A percentile compares a stretch with the other conserved stretches of the same genome.
Evolutionary conservation across 2,888 invertebrate species (phyloP).

Genomic region (Embidobia sp.): DNA sequence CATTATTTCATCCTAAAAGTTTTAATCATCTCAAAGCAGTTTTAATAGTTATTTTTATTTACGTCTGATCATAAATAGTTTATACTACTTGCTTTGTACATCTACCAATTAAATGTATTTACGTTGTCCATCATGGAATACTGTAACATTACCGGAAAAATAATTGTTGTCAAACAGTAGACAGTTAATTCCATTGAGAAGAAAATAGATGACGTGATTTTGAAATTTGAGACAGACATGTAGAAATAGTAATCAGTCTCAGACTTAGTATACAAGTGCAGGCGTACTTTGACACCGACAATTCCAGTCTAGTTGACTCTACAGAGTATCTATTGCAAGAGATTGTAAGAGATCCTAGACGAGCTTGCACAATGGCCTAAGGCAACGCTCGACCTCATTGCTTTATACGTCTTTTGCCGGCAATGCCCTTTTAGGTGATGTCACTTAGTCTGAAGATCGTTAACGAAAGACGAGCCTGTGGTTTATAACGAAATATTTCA

Average conservation of each 20-base stretch:
- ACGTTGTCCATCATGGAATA: too few species aligned
- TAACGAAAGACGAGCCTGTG: slow-evolving; percentile 56
- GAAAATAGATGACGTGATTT: slow-evolving; percentile 22
- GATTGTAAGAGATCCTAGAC: slow-evolving; percentile 59
- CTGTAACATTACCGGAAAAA: too few species aligned
- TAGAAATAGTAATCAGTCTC: slow-evolving; percentile 42
- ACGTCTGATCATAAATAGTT: too few species aligned
- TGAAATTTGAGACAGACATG: slow-evolving; percentile 23
- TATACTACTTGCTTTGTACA: too few species aligned
- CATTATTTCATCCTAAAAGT: too few species aligned
- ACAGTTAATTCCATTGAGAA: slow-evolving; percentile 13
- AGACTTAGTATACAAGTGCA: slow-evolving; percentile 31
- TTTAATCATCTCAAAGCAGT: too few species aligned
- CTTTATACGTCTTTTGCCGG: slow-evolving; percentile 63
- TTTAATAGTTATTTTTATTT: too few species aligned
- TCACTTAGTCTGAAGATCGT: slow-evolving; percentile 63
- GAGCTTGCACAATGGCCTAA: slow-evolving; percentile 57
- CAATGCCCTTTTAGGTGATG: slow-evolving; percentile 57
- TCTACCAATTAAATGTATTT: too few species aligned
- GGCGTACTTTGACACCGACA: slow-evolving; percentile 54
- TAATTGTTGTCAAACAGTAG: too few species aligned
- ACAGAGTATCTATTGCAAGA: slow-evolving; percentile 64
- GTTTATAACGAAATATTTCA: slow-evolving; percentile 53
- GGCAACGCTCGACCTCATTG: slow-evolving; percentile 66
- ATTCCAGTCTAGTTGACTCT: slow-evolving; percentile 61